A percentile compares a stretch with the other conserved stretches of the same genome.
Conservation (phyloP, 2,888 invertebrate genomes). For the Idaea aversata region DNA sequence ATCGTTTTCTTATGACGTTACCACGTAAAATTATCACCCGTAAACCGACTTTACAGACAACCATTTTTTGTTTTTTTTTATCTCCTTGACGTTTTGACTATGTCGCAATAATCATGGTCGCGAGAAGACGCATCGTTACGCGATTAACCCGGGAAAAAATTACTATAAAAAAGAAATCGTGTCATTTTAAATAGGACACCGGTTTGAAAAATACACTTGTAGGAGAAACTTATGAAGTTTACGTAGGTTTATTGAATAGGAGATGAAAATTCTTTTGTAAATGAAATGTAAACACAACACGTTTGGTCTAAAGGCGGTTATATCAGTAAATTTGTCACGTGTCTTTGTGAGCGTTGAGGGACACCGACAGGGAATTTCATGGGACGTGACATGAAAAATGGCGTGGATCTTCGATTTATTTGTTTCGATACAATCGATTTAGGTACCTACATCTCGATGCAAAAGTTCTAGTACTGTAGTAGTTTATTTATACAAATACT, state of each 20-base stretch:
- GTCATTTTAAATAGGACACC: neutral
- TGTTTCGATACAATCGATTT: neutral
- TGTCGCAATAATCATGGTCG: no score
- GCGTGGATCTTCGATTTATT: neutral
- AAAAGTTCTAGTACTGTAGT: no score
- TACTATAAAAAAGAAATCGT: neutral
- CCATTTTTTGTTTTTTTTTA: no score
- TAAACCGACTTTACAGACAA: no score
- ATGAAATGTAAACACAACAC: neutral
- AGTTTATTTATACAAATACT: neutral
- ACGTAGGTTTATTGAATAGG: neutral
- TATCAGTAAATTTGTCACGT: conserved; percentile 22
- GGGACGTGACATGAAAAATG: conserved; percentile 20
- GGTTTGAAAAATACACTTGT: neutral
- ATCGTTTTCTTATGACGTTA: no score
- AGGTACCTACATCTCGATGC: neutral
- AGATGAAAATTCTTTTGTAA: neutral
- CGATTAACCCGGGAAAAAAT: neutral
- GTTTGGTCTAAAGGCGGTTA: conserved; percentile 5
- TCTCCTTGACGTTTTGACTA: no score
- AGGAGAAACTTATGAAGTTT: neutral
- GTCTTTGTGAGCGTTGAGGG: conserved; percentile 9
- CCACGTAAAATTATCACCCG: no score
- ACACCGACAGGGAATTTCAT: conserved; percentile 17
- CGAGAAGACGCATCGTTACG: neutral